A percentile compares a stretch with the other conserved stretches of the same genome.
These are phyloP conservation scores for Sesamia inferens DNA, from an alignment of 2,888 invertebrate genomes.

Conservation along the genomic window DNA sequence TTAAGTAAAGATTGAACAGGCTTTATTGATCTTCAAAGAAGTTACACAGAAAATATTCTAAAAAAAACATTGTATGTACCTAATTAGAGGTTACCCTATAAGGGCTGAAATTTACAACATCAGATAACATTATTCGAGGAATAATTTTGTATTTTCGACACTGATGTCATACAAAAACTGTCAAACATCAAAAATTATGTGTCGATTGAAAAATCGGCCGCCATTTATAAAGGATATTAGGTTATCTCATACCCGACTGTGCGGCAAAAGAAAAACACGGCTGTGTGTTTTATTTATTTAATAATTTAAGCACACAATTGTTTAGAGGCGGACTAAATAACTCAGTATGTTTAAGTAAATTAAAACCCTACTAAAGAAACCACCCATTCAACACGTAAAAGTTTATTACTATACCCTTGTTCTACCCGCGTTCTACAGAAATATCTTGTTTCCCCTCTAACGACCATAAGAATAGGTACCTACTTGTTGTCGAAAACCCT, in stretches of 20 bases:
- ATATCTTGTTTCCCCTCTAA: conserved; percentile 32
- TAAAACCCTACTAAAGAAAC: conserved; percentile 8
- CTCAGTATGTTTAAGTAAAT: background rate
- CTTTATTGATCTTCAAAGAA: too few species aligned
- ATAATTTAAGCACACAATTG: background rate
- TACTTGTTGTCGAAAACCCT: conserved; percentile 40
- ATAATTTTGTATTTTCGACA: too few species aligned
- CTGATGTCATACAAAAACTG: too few species aligned
- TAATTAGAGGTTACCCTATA: too few species aligned
- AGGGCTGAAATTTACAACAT: too few species aligned
- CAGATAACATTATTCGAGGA: too few species aligned
- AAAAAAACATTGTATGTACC: background rate
- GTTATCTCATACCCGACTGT: background rate
- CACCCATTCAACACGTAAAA: conserved; percentile 5
- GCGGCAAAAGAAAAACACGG: background rate
- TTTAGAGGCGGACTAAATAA: background rate
- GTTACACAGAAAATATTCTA: too few species aligned
- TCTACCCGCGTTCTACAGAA: background rate
- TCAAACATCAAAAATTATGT: too few species aligned
- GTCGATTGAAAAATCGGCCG: too few species aligned
- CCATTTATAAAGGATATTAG: too few species aligned
- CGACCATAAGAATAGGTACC: conserved; percentile 9
- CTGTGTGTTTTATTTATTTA: background rate
- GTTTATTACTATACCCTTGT: conserved; percentile 28
- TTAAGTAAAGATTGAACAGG: too few species aligned